A percentile compares a stretch with the other conserved stretches of the same genome.
These are phyloP conservation scores for Chaetura pelagica DNA, from an alignment of 2,113 vertebrate genomes.

Conservation along the genomic window DNA sequence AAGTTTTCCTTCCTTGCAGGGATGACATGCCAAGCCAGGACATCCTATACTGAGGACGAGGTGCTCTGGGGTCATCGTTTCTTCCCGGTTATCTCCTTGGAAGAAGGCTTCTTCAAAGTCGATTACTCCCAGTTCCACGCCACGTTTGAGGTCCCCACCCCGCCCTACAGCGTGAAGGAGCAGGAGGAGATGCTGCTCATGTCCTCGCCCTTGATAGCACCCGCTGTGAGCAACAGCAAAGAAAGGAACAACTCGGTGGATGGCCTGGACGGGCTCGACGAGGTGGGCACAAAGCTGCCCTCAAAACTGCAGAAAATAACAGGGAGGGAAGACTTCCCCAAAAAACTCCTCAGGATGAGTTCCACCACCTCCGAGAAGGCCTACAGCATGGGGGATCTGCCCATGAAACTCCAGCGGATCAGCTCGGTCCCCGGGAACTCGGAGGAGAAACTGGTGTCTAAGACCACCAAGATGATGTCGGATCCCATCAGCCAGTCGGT, in stretches of 20 bases:
- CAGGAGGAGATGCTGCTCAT: constrained; percentile 96
- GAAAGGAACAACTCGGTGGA: constrained; percentile 94
- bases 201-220: constrained; percentile 95
- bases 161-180: constrained; percentile 97
- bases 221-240: constrained; percentile 93
- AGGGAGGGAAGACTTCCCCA: constrained; percentile 93
- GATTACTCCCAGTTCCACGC: constrained; percentile 99
- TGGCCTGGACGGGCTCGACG: constrained; percentile 92
- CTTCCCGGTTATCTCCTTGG: constrained; percentile 97
- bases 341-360: constrained; percentile 97
- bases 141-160: constrained; percentile 95
- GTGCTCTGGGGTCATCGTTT: constrained; percentile 99
- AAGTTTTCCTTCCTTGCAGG: constrained; percentile 76
- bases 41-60: constrained; percentile 97
- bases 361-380: constrained; percentile 98
- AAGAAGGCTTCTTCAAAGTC: constrained; percentile 98
- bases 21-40: constrained; percentile 98
- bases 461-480: constrained; percentile 86
- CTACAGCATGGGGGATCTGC: constrained; percentile 95
- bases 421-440: constrained; percentile 97
- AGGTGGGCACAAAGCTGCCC: constrained; percentile 89
- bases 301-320: constrained; percentile 98
- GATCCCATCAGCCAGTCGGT: constrained; percentile 97
- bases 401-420: constrained; percentile 98
- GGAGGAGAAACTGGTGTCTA: constrained; percentile 90